Base-by-base conservation (phyloP, 2,113 vertebrate species). In the Holacanthus passer region DNA sequence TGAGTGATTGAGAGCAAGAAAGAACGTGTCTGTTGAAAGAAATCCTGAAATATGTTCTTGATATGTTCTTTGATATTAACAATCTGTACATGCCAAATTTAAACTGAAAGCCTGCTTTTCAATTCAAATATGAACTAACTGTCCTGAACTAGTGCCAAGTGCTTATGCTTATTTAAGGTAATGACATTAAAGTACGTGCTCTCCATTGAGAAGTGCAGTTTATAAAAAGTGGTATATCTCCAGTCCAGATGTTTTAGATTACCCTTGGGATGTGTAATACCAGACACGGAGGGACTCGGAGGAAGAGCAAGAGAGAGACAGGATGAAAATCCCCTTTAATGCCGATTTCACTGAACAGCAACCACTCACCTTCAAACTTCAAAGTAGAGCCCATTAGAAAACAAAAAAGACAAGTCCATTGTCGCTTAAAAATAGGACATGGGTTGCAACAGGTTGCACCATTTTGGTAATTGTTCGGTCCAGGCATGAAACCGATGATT, bases 201-300 rank as follows among this genome's bases (percentile, higher is more conserved):
- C 48, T 69, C 53, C 24, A 58, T 68, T 86, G 32, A 58, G 19
- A 80, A 77, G 70, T 79, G 41, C 16, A 69, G 5, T 82, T 83
- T 73, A 81, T 74, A 68, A 50, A 68, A 78, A 87, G 58, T 75
- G 76, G 64, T 85, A 52, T 66, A 76, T 89, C 67, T 85, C 76
- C 35, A 60, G 72, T 71, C 67, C 88, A 89, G 86, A 87, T 92
- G 86, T 89, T 91, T 84, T 81, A 62, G 72, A 78, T 92, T 82
- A 69, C 64, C 69, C 62, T 72, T 71, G 56, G 74, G 83, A 8
- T 47, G 20, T 85, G 68, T 71, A 14, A 43, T 71, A 50, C 29
- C 52, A 74, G 41, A 58, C 45, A 43, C 16, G 1, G 10, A 71
- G 9, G 22, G 27, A 62, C 59, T 4, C 35, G 7, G 1, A 60